Conservation (phyloP, 2,888 invertebrate genomes). For the Operophtera brumata region DNA sequence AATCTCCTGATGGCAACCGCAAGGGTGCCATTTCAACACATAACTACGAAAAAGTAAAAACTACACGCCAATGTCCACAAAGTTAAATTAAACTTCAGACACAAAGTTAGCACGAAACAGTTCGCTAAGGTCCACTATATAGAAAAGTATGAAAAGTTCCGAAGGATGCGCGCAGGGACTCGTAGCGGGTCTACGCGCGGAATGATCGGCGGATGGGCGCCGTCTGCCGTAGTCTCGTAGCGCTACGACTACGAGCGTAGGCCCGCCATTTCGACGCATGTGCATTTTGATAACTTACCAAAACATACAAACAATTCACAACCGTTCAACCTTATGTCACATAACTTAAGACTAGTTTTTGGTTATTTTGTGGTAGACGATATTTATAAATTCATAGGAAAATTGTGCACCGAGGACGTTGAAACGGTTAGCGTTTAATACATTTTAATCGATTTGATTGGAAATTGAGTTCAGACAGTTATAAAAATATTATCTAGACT, state of each 20-base stretch:
- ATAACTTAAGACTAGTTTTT: conserved; percentile 35
- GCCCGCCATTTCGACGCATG: conserved; percentile 64
- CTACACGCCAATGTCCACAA: conserved; percentile 35
- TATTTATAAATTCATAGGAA: conserved; percentile 55
- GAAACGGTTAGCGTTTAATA: conserved; percentile 60
- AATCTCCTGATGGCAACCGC: conserved; percentile 54
- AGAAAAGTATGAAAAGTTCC: conserved; percentile 76
- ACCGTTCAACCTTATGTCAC: conserved; percentile 35
- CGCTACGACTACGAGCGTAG: conserved; percentile 49
- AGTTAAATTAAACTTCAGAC: conserved; percentile 11
- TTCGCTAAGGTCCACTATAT: conserved; percentile 32
- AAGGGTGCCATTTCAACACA: conserved; percentile 61
- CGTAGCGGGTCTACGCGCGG: conserved; percentile 64
- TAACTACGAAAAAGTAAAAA: conserved; percentile 36
- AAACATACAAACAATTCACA: conserved; percentile 31
- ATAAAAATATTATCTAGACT: conserved; percentile 11
- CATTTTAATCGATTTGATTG: conserved; percentile 49
- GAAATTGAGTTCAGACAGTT: conserved; percentile 19
- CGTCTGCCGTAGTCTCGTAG: conserved; percentile 61
- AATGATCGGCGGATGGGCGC: conserved; percentile 64
- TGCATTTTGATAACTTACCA: conserved; percentile 55
- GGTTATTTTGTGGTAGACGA: conserved; percentile 11
- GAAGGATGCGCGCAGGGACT: conserved; percentile 43
- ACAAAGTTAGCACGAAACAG: conserved; percentile 43
- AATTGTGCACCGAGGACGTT: conserved; percentile 51